A percentile compares a stretch with the other conserved stretches of the same genome.
phyloP scores from a whole-genome alignment of 2,797 vertebrate species.

The Xenentodon cancila region DNA sequence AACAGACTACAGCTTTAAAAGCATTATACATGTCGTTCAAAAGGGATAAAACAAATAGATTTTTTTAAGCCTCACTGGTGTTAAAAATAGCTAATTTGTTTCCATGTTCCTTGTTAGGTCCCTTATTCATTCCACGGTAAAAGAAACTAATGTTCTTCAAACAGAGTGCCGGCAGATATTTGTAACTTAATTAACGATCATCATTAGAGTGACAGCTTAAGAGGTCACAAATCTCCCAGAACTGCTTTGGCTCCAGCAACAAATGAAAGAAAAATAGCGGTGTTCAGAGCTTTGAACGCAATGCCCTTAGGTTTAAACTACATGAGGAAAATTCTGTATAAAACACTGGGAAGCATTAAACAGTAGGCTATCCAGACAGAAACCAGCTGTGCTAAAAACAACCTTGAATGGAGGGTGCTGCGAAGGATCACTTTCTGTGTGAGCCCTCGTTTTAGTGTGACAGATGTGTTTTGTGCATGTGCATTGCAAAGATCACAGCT shows the following conservation, averaged over 20 bases:
- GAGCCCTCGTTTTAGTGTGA: constrained; percentile 18
- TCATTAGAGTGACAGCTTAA: constrained; percentile 36
- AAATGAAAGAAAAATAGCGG: constrained; percentile 23
- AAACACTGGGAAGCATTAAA: constrained; percentile 26
- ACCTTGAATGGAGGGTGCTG: constrained; percentile 30
- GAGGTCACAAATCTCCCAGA: constrained; percentile 36
- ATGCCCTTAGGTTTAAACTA: constrained; percentile 10
- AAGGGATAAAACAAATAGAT: no score
- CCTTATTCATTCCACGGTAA: constrained; percentile 24
- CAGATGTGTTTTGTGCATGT: constrained; percentile 18
- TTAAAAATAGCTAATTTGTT: constrained; percentile 29
- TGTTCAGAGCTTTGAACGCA: constrained; percentile 14
- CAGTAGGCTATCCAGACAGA: constrained; percentile 22
- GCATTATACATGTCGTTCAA: background rate
- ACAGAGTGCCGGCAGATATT: constrained; percentile 24
- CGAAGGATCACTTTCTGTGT: constrained; percentile 22
- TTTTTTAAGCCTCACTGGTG: background rate
- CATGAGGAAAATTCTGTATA: constrained; percentile 22
- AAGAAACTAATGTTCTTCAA: constrained; percentile 1
- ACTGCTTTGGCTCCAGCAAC: constrained; percentile 1
- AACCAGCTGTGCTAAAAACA: constrained; percentile 18
- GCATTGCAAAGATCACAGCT: background rate
- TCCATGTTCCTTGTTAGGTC: constrained; percentile 15
- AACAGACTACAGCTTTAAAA: constrained; percentile 1
- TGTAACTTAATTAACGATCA: constrained; percentile 40